A percentile compares a stretch with the other conserved stretches of the same genome.
Conservation (phyloP, 2,113 vertebrate genomes). For the Sphaerodactylus townsendi region DNA sequence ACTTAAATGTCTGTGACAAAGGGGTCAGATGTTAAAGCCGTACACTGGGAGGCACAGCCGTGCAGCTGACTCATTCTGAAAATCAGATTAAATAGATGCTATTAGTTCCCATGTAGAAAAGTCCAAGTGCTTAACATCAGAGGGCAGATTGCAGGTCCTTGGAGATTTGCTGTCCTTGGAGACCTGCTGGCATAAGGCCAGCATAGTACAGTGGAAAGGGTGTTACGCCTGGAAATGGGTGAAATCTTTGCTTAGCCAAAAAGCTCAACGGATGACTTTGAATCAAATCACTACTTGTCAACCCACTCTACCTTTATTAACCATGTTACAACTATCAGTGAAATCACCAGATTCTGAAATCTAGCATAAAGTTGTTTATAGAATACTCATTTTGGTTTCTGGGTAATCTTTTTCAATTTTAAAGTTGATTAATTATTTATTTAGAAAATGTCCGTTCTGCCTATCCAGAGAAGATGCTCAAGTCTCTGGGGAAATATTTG, state of each 20-base stretch:
- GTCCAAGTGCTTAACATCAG: background rate
- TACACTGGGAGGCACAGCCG: background rate
- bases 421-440: background rate
- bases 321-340: background rate
- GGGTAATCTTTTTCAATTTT: background rate
- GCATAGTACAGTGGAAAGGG: background rate
- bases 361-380: background rate
- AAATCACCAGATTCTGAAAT: background rate
- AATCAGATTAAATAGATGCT: constrained; percentile 18
- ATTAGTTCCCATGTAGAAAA: constrained; percentile 6
- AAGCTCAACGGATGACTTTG: background rate
- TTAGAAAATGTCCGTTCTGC: no score
- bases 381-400: background rate
- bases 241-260: background rate
- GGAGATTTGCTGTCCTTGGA: background rate
- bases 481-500: no score
- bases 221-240: background rate
- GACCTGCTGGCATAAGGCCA: background rate
- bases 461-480: no score
- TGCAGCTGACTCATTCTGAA: constrained; percentile 9
- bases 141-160: background rate
- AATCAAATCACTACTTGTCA: background rate
- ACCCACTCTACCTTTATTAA: background rate
- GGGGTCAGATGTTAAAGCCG: background rate
- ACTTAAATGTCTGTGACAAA: background rate